Evolutionary conservation across 1,140 invertebrate species (phyloP).

Genomic region (Macrosteles quadrilineatus): DNA sequence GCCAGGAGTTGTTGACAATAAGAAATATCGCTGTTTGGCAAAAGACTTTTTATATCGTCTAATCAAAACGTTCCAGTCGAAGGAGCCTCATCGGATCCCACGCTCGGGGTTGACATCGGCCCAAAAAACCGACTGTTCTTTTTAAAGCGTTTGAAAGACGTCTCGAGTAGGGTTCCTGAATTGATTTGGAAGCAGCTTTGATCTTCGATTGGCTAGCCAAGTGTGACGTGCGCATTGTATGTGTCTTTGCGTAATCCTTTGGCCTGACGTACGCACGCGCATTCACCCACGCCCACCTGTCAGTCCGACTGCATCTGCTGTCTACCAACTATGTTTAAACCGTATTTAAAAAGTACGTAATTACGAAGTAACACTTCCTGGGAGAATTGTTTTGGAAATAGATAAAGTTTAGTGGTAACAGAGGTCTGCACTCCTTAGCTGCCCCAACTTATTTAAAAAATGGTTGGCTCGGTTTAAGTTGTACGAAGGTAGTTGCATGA

Average conservation of each 20-base stretch:
- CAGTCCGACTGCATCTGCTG: background rate
- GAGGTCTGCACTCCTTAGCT: too few species aligned
- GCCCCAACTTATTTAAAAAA: too few species aligned
- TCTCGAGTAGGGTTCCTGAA: slow-evolving; percentile 9
- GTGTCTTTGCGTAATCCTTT: slow-evolving; percentile 15
- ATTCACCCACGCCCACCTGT: slow-evolving; percentile 3
- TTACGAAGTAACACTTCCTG: too few species aligned
- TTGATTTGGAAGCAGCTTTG: slow-evolving; percentile 14
- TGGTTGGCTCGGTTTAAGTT: too few species aligned
- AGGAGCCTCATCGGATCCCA: background rate
- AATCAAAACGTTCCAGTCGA: slow-evolving; percentile 18
- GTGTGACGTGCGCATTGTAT: slow-evolving; percentile 6
- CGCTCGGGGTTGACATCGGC: slow-evolving; percentile 9
- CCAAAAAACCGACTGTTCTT: slow-evolving; percentile 5
- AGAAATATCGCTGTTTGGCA: background rate
- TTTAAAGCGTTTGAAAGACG: background rate
- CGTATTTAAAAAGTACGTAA: too few species aligned
- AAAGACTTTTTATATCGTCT: slow-evolving; percentile 7
- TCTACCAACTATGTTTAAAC: too few species aligned
- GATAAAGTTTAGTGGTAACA: too few species aligned
- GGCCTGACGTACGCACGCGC: background rate
- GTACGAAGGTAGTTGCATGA: too few species aligned
- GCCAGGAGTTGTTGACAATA: background rate
- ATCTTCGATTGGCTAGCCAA: slow-evolving; percentile 23
- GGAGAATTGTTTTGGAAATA: too few species aligned